Evolutionary conservation across 2,888 invertebrate genomes (phyloP).

Genomic region (Yponomeuta malinellus): DNA sequence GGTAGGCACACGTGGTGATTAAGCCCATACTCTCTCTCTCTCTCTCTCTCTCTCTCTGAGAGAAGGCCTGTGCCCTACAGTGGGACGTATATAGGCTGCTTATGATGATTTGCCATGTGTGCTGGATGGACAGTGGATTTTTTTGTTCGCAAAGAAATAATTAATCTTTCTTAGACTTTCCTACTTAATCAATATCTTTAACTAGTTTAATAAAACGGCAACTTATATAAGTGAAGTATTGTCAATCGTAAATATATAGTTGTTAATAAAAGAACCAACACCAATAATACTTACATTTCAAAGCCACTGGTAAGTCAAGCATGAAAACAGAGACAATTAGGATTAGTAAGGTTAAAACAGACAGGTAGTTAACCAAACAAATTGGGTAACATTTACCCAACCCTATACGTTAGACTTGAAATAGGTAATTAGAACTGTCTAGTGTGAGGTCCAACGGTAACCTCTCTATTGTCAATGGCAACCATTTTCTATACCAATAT

Average conservation of each 20-base stretch:
- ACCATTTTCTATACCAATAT: no score
- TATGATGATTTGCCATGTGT: neutral
- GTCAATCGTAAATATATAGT: neutral
- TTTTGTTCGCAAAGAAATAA: no score
- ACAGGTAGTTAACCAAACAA: slow-evolving; percentile 14
- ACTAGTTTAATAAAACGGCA: no score
- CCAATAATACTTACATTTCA: slow-evolving; percentile 65
- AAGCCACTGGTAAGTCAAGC: slow-evolving; percentile 54
- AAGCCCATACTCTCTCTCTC: no score
- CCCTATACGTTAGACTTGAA: neutral
- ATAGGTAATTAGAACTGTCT: neutral
- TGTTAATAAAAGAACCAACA: neutral
- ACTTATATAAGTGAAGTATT: neutral
- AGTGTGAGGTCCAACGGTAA: no score
- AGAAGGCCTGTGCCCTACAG: no score
- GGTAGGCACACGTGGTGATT: no score
- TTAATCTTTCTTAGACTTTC: no score
- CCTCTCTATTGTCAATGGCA: no score
- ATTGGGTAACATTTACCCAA: neutral
- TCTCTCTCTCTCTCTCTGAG: no score
- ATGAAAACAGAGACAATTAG: slow-evolving; percentile 41
- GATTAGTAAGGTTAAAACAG: slow-evolving; percentile 24
- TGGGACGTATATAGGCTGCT: no score
- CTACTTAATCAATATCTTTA: no score
- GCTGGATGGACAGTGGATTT: neutral